A percentile compares a stretch with the other conserved stretches of the same genome.
Evolutionary conservation across 2,888 invertebrate species (phyloP).

Genomic region (Dasysyrphus tricinctus): DNA sequence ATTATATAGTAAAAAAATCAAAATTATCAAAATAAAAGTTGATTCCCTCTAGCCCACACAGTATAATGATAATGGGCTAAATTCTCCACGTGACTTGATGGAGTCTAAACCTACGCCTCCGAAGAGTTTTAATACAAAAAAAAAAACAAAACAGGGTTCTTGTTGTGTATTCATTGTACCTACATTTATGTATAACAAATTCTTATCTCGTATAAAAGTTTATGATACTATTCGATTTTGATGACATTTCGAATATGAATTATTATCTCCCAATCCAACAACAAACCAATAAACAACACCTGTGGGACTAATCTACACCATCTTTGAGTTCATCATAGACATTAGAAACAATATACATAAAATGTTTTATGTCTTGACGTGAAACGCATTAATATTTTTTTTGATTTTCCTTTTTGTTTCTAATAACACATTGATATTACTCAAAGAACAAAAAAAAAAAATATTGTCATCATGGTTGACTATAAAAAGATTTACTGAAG

Average conservation of each 20-base stretch:
- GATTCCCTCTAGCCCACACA: neutral
- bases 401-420: neutral
- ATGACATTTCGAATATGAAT: conserved; percentile 68
- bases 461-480: conserved; percentile 55
- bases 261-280: conserved; percentile 59
- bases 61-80: neutral
- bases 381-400: conserved; percentile 30
- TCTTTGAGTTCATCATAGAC: conserved; percentile 19
- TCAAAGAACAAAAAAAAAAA: conserved; percentile 40
- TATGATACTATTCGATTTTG: conserved; percentile 69
- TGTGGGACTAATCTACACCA: conserved; percentile 45
- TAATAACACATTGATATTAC: conserved; percentile 51
- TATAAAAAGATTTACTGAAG: conserved; percentile 68
- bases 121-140: neutral
- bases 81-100: neutral
- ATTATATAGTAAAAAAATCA: too few relatives aligned
- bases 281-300: conserved; percentile 68
- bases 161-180: neutral
- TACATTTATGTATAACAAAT: conserved; percentile 17
- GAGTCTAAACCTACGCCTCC: too few relatives aligned
- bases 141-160: neutral
- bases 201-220: conserved; percentile 51
- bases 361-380: conserved; percentile 34
- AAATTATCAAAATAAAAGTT: neutral
- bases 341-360: conserved; percentile 38